Conservation (phyloP, 2,113 vertebrate genomes). For the Panthera tigris region DNA sequence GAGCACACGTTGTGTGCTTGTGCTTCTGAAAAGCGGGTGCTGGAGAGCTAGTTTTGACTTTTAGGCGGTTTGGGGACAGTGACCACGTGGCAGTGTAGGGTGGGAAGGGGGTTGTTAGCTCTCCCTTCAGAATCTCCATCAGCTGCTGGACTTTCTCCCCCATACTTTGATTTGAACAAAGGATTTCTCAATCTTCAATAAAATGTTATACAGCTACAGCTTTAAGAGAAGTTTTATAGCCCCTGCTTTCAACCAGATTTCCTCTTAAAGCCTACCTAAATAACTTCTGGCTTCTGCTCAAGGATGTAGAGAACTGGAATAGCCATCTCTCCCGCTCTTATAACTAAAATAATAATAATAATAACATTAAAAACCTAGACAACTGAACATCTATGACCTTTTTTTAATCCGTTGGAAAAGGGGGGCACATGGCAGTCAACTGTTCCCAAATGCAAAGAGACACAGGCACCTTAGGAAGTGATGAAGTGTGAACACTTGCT, state of each 20-base stretch:
- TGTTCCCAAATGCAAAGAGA: neutral
- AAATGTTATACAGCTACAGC: neutral
- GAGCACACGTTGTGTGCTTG: neutral
- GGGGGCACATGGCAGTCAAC: neutral
- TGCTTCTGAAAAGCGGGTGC: too few relatives aligned
- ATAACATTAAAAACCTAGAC: neutral
- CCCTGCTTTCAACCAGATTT: neutral
- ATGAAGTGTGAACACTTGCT: neutral
- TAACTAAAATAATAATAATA: neutral
- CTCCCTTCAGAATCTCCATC: neutral
- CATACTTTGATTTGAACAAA: neutral
- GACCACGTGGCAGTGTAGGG: neutral
- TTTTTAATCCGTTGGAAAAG: neutral
- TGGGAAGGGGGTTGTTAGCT: neutral
- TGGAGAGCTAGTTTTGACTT: neutral
- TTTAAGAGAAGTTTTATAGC: neutral
- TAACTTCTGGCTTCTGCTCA: neutral
- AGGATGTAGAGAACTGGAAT: neutral
- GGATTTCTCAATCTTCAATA: neutral
- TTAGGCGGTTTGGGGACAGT: neutral
- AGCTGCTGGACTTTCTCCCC: neutral
- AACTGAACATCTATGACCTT: neutral
- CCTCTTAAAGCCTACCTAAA: neutral
- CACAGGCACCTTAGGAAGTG: neutral
- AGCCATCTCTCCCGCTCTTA: neutral